phyloP scores from a whole-genome alignment of 2,888 invertebrate species.

The Romanomermis culicivorax region DNA sequence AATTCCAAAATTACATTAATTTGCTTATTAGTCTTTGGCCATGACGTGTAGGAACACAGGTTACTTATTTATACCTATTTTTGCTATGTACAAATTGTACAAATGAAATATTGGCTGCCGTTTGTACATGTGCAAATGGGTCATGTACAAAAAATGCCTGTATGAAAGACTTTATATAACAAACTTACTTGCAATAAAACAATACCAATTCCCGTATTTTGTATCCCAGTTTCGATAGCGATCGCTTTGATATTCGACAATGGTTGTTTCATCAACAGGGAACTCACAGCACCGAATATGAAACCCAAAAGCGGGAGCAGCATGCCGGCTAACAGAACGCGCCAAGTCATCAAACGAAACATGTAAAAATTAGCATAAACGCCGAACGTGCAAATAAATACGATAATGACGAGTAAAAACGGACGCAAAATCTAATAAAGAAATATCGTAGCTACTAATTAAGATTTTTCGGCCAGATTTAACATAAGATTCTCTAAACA shows the following conservation, averaged over 20 bases:
- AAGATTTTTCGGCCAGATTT: no score
- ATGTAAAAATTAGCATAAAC: slow-evolving; percentile 33
- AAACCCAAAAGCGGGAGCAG: slow-evolving; percentile 34
- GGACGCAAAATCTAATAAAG: slow-evolving; percentile 26
- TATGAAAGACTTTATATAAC: no score
- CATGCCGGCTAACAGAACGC: slow-evolving; percentile 29
- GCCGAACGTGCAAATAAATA: slow-evolving; percentile 32
- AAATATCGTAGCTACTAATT: no score
- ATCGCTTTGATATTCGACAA: slow-evolving; percentile 27
- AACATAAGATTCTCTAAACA: no score
- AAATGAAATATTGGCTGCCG: no score
- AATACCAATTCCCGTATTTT: slow-evolving; percentile 34
- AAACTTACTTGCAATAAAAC: slow-evolving; percentile 23
- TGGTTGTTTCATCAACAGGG: slow-evolving; percentile 21
- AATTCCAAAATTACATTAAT: no score
- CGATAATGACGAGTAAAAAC: slow-evolving; percentile 31
- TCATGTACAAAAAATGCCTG: no score
- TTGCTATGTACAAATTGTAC: no score
- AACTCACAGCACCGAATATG: slow-evolving; percentile 30
- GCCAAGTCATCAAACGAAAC: slow-evolving; percentile 30
- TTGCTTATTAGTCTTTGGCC: no score
- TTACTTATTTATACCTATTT: no score
- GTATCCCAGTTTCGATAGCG: slow-evolving; percentile 30
- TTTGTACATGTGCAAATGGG: no score
- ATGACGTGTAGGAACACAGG: no score